Percentiles rank a stretch among this genome's conserved stretches.
Evolutionary conservation across 2,888 invertebrate species (phyloP).

Genomic region (Amiota mariae): DNA sequence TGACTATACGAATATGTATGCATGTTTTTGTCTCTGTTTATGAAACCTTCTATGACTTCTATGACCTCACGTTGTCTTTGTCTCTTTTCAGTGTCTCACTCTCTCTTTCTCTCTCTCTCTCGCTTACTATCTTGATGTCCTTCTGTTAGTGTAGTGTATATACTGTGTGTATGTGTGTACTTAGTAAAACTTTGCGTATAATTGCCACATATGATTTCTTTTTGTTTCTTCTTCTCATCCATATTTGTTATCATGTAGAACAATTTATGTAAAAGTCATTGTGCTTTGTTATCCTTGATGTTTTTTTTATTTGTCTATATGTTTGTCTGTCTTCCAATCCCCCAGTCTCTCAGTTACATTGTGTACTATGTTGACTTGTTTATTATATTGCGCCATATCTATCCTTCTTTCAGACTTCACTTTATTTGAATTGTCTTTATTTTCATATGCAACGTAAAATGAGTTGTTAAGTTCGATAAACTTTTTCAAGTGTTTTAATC

Average conservation of each 20-base stretch:
- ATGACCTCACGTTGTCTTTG: slow-evolving; percentile 10
- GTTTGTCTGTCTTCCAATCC: not conserved
- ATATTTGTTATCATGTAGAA: not conserved
- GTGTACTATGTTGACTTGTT: no score
- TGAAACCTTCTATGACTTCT: not conserved
- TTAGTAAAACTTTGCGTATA: not conserved
- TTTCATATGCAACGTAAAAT: not conserved
- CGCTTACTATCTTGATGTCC: slow-evolving; percentile 16
- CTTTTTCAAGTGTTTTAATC: slow-evolving; percentile 59
- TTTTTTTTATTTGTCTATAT: slow-evolving; percentile 20
- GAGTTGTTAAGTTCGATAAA: slow-evolving; percentile 58
- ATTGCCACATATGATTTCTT: slow-evolving; percentile 18
- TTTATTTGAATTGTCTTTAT: slow-evolving; percentile 4
- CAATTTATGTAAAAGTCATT: not conserved
- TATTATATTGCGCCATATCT: no score
- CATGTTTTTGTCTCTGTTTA: slow-evolving; percentile 9
- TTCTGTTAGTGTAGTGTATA: not conserved
- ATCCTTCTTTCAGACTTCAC: no score
- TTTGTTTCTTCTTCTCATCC: slow-evolving; percentile 1
- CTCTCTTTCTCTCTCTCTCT: slow-evolving; percentile 21
- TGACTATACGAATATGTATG: slow-evolving; percentile 9
- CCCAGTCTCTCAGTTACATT: no score
- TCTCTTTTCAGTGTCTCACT: not conserved
- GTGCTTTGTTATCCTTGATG: not conserved
- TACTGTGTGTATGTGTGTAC: no score